phyloP scores from a whole-genome alignment of 2,113 vertebrate species.

The Actenoides lindsayi region DNA sequence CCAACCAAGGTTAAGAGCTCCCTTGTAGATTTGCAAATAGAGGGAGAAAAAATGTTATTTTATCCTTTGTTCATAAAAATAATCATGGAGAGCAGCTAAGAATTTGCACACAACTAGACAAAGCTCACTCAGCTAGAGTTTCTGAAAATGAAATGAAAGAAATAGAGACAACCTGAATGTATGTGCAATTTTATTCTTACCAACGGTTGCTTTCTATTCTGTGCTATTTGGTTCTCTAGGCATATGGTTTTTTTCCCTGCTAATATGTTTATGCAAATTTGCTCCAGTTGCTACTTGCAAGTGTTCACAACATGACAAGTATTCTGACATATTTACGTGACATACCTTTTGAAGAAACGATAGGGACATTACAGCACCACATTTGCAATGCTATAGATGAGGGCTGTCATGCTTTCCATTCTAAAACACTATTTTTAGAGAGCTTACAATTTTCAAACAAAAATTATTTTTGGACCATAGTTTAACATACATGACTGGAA shows the following conservation, averaged over 20 bases:
- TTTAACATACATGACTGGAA: slow-evolving; percentile 1
- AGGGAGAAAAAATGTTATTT: neutral
- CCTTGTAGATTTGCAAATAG: neutral
- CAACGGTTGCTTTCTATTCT: neutral
- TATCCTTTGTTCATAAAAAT: neutral
- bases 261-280: slow-evolving; percentile 61
- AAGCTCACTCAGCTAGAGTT: neutral
- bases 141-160: neutral
- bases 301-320: slow-evolving; percentile 55
- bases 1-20: neutral
- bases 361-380: neutral
- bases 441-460: neutral
- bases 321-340: slow-evolving; percentile 55
- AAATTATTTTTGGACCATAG: neutral
- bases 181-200: neutral
- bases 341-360: slow-evolving; percentile 41
- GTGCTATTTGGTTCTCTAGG: neutral
- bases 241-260: neutral
- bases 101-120: neutral
- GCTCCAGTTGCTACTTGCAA: slow-evolving; percentile 41
- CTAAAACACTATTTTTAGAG: slow-evolving; percentile 4
- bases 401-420: neutral
- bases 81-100: neutral
- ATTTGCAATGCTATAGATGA: neutral
- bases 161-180: neutral